phyloP scores from a whole-genome alignment of 2,888 invertebrate genomes.

The Napeogenes sylphis region DNA sequence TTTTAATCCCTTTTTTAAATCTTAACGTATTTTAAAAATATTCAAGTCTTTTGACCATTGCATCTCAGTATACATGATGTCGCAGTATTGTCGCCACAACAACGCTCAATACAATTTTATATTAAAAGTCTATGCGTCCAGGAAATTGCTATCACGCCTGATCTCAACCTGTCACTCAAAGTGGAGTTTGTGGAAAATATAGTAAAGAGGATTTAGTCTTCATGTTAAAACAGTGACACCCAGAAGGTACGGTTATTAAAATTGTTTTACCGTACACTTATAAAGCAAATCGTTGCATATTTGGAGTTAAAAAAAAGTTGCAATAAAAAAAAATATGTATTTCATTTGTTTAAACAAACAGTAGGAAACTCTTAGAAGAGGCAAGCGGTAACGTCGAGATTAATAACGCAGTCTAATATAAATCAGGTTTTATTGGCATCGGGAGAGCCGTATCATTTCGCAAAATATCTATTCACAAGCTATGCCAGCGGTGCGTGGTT shows the following conservation, averaged over 20 bases:
- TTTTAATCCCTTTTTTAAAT: too few relatives aligned
- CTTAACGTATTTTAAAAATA: too few relatives aligned
- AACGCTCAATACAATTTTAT: slow-evolving; percentile 54
- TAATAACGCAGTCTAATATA: slow-evolving; percentile 41
- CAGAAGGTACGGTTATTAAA: not conserved
- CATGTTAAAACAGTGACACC: slow-evolving; percentile 7
- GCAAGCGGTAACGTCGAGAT: slow-evolving; percentile 12
- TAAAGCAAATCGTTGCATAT: too few relatives aligned
- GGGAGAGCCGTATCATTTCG: slow-evolving; percentile 68
- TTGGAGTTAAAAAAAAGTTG: not conserved
- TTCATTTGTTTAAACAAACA: not conserved
- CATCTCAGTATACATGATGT: not conserved
- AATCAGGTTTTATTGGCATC: slow-evolving; percentile 72
- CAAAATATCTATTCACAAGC: slow-evolving; percentile 70
- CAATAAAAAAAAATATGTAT: not conserved
- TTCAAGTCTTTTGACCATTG: not conserved
- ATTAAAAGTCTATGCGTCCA: slow-evolving; percentile 58
- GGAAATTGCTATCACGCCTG: slow-evolving; percentile 64
- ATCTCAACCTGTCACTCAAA: slow-evolving; percentile 54
- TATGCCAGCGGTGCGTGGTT: slow-evolving; percentile 62
- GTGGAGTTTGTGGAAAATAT: slow-evolving; percentile 15
- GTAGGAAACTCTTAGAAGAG: slow-evolving; percentile 7
- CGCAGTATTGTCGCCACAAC: slow-evolving; percentile 30
- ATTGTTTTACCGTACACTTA: too few relatives aligned
- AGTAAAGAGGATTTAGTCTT: slow-evolving; percentile 23